A percentile compares a stretch with the other conserved stretches of the same genome.
These are phyloP conservation scores for Gerris buenoi DNA, from an alignment of 1,140 invertebrate genomes.

Conservation along the genomic window DNA sequence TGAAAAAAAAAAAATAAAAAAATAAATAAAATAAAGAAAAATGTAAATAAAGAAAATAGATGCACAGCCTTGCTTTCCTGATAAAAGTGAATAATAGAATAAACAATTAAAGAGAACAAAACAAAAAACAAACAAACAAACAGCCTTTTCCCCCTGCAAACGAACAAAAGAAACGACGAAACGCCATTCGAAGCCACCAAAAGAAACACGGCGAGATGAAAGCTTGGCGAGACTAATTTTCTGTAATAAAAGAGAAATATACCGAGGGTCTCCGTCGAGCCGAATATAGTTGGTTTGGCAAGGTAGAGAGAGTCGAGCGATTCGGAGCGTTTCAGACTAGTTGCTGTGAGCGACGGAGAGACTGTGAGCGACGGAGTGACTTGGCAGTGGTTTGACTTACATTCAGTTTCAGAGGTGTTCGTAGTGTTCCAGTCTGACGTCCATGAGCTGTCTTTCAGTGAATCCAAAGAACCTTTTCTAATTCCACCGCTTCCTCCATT, in stretches of 20 bases:
- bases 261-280: not conserved
- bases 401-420: not conserved
- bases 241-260: not conserved
- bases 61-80: too few species aligned
- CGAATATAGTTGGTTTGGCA: not conserved
- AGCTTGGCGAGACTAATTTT: too few species aligned
- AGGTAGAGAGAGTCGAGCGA: not conserved
- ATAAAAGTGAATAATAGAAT: not conserved
- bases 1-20: too few species aligned
- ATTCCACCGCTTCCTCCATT: not conserved
- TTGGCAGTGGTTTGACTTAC: not conserved
- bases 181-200: too few species aligned
- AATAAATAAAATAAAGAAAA: too few species aligned
- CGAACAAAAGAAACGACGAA: too few species aligned
- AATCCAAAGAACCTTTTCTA: constrained; percentile 4
- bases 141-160: too few species aligned
- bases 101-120: not conserved
- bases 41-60: too few species aligned
- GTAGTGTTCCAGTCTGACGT: not conserved
- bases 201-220: too few species aligned
- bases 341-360: too few species aligned
- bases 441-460: not conserved
- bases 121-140: not conserved
- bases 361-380: not conserved
- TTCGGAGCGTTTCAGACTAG: not conserved